Conservation (phyloP, 2,888 invertebrate species). For the Globia sparganii region DNA sequence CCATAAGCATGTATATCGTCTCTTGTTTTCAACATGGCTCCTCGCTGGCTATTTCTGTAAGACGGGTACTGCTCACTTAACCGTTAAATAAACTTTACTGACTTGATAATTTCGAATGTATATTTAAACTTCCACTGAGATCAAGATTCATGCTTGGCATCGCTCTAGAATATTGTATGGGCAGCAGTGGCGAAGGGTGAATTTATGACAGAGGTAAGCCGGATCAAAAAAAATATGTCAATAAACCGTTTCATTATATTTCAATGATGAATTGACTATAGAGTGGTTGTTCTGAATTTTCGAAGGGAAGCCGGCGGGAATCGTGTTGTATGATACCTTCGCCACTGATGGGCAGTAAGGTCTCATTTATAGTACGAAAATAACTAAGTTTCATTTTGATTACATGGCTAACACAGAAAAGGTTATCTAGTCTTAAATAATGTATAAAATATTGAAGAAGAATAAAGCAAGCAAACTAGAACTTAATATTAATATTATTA, state of each 20-base stretch:
- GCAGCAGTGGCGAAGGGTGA: too few species aligned
- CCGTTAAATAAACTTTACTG: neutral
- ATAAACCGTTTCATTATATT: too few species aligned
- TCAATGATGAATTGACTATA: too few species aligned
- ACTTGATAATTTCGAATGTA: neutral
- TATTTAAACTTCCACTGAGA: neutral
- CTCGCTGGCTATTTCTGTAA: neutral
- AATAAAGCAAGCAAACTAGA: neutral
- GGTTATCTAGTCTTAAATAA: neutral
- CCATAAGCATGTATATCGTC: neutral
- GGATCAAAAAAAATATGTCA: too few species aligned
- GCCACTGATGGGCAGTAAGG: neutral
- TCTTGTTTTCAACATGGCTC: constrained; percentile 1
- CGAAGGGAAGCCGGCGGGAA: too few species aligned
- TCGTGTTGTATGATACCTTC: too few species aligned
- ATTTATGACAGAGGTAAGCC: too few species aligned
- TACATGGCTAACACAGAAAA: neutral
- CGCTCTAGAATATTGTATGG: neutral
- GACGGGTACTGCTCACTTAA: neutral
- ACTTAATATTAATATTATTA: neutral
- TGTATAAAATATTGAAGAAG: neutral
- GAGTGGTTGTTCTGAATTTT: too few species aligned
- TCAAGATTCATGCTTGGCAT: constrained; percentile 15
- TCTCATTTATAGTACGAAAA: neutral
- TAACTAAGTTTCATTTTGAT: neutral